phyloP scores from a whole-genome alignment of 2,797 vertebrate genomes.

The Nothura maculosa region DNA sequence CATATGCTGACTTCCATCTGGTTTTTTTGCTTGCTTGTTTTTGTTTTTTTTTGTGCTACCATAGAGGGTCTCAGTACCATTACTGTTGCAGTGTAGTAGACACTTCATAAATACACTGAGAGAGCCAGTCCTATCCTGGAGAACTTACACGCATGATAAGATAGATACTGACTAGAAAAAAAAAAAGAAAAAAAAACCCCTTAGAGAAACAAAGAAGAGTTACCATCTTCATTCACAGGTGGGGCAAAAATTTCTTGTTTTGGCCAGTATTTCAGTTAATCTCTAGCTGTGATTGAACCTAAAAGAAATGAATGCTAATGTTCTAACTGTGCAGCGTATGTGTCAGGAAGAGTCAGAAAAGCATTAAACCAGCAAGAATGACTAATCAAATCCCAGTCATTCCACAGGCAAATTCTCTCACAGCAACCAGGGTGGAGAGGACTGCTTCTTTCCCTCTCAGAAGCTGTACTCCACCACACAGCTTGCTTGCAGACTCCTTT shows the following conservation, averaged over 20 bases:
- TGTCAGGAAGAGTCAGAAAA: background rate
- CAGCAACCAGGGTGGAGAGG: background rate
- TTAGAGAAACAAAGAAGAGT: background rate
- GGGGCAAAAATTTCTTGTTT: background rate
- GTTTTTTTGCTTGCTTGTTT: background rate
- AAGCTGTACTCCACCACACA: background rate
- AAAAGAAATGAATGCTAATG: background rate
- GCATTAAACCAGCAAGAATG: background rate
- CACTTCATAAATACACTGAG: background rate
- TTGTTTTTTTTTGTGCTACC: background rate
- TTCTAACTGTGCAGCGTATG: background rate
- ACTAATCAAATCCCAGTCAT: background rate
- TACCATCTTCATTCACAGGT: background rate
- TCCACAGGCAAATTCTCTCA: constrained; percentile 6
- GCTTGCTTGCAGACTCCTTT: background rate
- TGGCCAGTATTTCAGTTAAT: background rate
- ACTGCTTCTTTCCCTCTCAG: background rate
- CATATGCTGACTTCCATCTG: rapidly evolving
- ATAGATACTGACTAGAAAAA: background rate
- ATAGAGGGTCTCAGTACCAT: background rate
- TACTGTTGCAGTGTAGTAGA: background rate
- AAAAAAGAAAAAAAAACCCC: background rate
- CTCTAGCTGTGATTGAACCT: background rate
- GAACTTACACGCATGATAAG: background rate
- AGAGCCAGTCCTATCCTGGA: background rate